These are phyloP conservation scores for Odontocolon sp. DNA, from an alignment of 2,888 invertebrate species.

Conservation along the genomic window DNA sequence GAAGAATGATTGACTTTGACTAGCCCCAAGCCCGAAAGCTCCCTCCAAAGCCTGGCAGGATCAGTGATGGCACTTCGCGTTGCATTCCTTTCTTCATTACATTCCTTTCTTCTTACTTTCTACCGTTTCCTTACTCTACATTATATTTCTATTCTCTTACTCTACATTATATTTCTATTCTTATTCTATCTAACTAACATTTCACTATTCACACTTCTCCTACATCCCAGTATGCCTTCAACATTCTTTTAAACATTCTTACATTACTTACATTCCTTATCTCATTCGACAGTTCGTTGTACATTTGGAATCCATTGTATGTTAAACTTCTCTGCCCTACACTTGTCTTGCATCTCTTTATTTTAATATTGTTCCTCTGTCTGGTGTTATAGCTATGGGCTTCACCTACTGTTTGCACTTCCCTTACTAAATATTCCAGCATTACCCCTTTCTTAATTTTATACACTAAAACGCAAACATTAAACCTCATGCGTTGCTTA, in stretches of 20 bases:
- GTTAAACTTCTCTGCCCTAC: not conserved
- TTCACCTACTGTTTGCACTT: conserved; percentile 29
- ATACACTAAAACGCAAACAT: conserved; percentile 15
- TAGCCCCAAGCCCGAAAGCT: not conserved
- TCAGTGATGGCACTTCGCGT: not conserved
- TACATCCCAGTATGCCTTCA: not conserved
- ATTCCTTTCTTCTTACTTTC: too few relatives aligned
- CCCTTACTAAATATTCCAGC: conserved; percentile 37
- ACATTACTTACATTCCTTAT: not conserved
- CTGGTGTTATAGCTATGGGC: conserved; percentile 11
- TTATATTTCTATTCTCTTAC: too few relatives aligned
- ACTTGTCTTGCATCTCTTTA: not conserved
- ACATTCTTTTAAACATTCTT: not conserved
- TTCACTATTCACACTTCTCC: not conserved
- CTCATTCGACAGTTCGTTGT: not conserved
- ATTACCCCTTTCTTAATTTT: conserved; percentile 45
- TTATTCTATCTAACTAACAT: not conserved
- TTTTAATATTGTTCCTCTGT: not conserved
- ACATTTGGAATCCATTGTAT: not conserved
- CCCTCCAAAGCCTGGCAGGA: not conserved
- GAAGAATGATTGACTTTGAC: not conserved
- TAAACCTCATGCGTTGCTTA: not conserved
- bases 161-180: not conserved
- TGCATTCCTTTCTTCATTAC: too few relatives aligned
- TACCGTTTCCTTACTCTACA: too few relatives aligned